Evolutionary conservation across 37 sponge, comb jelly and placozoan species (phyloP).

Genomic region (Crambe crambe): DNA sequence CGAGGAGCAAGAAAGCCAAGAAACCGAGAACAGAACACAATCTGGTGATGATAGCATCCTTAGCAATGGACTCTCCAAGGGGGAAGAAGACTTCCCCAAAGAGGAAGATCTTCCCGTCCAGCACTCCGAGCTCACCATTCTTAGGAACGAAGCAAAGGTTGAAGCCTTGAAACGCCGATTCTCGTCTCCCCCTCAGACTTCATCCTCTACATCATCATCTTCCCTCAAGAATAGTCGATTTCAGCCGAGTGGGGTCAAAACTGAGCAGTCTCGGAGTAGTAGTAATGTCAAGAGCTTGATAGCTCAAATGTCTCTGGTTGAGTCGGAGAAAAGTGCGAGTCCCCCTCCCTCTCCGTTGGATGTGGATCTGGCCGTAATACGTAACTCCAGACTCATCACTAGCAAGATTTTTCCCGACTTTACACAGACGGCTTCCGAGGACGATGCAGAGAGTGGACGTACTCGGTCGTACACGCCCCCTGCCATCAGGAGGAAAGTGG

Average conservation of each 20-base stretch:
- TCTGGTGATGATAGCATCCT: neutral
- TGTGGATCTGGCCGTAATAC: neutral
- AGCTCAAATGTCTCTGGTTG: conserved; percentile 14
- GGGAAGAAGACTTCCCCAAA: neutral
- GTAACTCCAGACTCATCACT: neutral
- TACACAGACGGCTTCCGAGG: neutral
- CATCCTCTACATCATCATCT: neutral
- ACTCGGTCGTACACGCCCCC: conserved; percentile 17
- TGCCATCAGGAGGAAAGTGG: conserved; percentile 7
- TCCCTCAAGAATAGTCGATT: neutral
- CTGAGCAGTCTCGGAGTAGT: neutral
- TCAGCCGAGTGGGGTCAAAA: no score
- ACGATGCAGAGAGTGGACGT: neutral
- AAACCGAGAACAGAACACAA: neutral
- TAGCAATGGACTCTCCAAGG: neutral
- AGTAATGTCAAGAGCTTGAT: conserved; percentile 22
- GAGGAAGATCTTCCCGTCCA: neutral
- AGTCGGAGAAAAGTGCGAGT: neutral
- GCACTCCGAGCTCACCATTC: conserved; percentile 5
- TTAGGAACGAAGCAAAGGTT: conserved; percentile 14
- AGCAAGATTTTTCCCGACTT: conserved; percentile 7
- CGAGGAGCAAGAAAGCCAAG: neutral
- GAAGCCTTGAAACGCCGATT: conserved; percentile 23
- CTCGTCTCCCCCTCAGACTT: neutral
- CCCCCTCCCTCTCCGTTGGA: conserved; percentile 19